Evolutionary conservation across 2,113 vertebrate genomes (phyloP).

Genomic region (Turdus rufiventris): DNA sequence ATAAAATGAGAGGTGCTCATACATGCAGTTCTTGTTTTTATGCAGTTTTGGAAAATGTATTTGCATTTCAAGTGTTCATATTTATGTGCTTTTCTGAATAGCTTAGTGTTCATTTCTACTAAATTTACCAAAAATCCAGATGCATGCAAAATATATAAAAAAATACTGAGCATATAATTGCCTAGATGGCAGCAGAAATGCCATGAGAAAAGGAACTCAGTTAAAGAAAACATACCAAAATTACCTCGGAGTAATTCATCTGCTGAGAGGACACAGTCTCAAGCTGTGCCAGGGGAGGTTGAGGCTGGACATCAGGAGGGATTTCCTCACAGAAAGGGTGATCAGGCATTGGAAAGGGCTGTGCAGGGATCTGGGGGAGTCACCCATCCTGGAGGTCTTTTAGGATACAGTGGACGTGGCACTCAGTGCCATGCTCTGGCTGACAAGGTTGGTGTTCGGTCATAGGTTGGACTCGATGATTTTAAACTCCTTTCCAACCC

Average conservation of each 20-base stretch:
- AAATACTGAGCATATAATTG: neutral
- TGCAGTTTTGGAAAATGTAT: neutral
- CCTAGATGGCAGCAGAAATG: neutral
- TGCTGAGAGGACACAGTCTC: neutral
- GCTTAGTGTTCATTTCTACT: neutral
- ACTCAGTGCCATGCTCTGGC: neutral
- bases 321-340: neutral
- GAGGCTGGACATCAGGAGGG: neutral
- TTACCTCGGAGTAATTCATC: neutral
- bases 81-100: neutral
- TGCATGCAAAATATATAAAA: neutral
- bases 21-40: neutral
- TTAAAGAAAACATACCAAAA: neutral
- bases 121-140: neutral
- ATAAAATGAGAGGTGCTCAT: neutral
- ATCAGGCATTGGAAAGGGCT: neutral
- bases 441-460: neutral
- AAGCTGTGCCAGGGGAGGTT: neutral
- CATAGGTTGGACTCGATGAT: rapidly evolving
- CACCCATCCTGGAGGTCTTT: neutral
- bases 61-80: neutral
- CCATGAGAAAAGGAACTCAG: neutral
- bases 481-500: neutral
- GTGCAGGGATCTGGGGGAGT: neutral
- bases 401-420: neutral